Conservation (phyloP, 2,888 invertebrate species). For the Trypoxylon attenuatum region DNA sequence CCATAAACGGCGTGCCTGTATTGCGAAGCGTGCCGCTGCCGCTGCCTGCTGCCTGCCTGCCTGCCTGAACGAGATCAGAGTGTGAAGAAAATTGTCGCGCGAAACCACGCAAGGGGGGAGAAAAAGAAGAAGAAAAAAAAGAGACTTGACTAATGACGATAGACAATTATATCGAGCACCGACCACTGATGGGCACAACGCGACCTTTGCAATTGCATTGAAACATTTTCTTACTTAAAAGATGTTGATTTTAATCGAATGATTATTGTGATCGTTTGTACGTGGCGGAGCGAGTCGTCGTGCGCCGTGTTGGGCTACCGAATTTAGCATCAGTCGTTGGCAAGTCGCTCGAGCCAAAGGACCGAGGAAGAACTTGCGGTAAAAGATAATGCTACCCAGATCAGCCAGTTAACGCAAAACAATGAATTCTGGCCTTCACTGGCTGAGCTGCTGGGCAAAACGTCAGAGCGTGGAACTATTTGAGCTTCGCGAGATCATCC, state of each 20-base stretch:
- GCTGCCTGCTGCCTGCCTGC: neutral
- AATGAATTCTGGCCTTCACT: neutral
- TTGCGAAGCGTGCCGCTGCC: neutral
- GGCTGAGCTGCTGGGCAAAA: neutral
- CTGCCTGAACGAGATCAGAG: neutral
- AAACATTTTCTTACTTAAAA: conserved; percentile 57
- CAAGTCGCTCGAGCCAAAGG: conserved; percentile 10
- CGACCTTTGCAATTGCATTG: conserved; percentile 57
- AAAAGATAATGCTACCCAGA: neutral
- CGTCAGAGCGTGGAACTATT: neutral
- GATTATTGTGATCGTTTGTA: conserved; percentile 53
- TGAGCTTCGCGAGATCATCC: neutral
- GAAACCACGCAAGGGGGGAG: neutral
- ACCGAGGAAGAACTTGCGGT: conserved; percentile 5
- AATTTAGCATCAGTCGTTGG: conserved; percentile 35
- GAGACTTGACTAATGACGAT: neutral
- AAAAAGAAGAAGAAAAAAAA: conserved; percentile 12
- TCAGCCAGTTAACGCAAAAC: neutral
- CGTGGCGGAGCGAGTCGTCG: conserved; percentile 44
- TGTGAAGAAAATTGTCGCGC: conserved; percentile 6
- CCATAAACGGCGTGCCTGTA: too few species aligned
- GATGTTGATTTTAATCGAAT: conserved; percentile 57
- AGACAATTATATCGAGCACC: conserved; percentile 7
- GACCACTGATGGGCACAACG: conserved; percentile 65
- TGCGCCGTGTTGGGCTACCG: conserved; percentile 43